Base-by-base conservation (phyloP, 2,888 invertebrate species). In the Drosophila ezoana region DNA sequence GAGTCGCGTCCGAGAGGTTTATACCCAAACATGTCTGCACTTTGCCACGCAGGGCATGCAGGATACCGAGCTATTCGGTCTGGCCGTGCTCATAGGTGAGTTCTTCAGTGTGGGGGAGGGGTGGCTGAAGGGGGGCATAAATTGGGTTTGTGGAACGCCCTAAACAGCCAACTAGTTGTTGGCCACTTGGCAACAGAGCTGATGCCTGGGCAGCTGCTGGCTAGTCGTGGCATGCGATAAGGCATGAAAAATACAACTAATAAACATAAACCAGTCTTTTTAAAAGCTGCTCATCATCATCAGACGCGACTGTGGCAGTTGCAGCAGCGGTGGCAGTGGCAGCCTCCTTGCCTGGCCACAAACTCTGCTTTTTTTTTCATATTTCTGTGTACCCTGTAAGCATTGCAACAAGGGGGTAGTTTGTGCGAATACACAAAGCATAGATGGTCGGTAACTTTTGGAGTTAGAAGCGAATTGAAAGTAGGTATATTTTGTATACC, bases 41-140 rank as follows among this genome's bases (percentile, higher is more conserved):
- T 95, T 96, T 91, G 95, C 95, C 91, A 94, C 95, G 90, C 95
- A 95, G 93, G 96, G 96, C 90, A 95, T 97, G 94, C 94, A 95
- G 92, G 96, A 96, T 92, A 95, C 95, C 91, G 96, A 96, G 91
- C 95, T 96, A 80, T 97, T 97, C 93, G 96, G 96, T 89, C 93
- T 97, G 91, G 96, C 96, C 88, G 94, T 95, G 89, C 94, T 95
- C 90, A 95, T 95, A 94, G 96, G 96, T 96, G 92, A 94, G 95
- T 93, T 60, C 3, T 93, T 60, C 3, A 33, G 10, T 41, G 9
- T 18, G 38, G 28, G 28, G n/a, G 4, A 33, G 32, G 4, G 37
- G 32, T 38, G 4, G 37, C 23, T 38, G 47, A 18, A 33, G 16
- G 47, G 6, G 38, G 54, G 45, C 58, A 54, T 48, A 40, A 70